phyloP scores from a whole-genome alignment of 2,797 vertebrate species.

The Delichon dasypus region DNA sequence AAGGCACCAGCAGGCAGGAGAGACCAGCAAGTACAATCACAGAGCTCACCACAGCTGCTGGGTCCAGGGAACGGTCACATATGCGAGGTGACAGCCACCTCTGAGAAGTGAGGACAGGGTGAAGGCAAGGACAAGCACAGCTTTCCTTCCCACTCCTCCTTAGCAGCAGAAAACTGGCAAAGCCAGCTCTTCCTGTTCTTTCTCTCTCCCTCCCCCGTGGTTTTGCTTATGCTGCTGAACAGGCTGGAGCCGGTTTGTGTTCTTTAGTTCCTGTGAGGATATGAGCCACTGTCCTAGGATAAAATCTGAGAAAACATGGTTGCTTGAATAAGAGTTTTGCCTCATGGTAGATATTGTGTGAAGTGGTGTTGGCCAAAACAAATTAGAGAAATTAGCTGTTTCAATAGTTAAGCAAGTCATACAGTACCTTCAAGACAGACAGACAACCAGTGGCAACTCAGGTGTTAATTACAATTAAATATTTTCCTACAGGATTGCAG shows the following conservation, averaged over 20 bases:
- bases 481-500: background rate
- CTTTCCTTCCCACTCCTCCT: constrained; percentile 18
- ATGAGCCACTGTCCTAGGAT: background rate
- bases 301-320: background rate
- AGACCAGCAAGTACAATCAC: background rate
- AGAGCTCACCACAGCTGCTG: background rate
- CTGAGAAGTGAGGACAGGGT: background rate
- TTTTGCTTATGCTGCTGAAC: constrained; percentile 34
- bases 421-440: background rate
- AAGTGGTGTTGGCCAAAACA: background rate
- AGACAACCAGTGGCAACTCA: background rate
- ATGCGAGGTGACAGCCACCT: background rate
- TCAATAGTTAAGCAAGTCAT: background rate
- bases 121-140: constrained; percentile 52
- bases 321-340: background rate
- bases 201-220: background rate
- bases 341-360: background rate
- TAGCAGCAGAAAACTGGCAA: constrained; percentile 50
- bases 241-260: background rate
- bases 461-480: background rate
- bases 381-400: background rate
- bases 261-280: background rate
- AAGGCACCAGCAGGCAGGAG: background rate
- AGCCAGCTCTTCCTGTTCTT: background rate
- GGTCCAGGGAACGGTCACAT: background rate